Base-by-base conservation (phyloP, 2,113 vertebrate genomes). In the Cheilinus undulatus region DNA sequence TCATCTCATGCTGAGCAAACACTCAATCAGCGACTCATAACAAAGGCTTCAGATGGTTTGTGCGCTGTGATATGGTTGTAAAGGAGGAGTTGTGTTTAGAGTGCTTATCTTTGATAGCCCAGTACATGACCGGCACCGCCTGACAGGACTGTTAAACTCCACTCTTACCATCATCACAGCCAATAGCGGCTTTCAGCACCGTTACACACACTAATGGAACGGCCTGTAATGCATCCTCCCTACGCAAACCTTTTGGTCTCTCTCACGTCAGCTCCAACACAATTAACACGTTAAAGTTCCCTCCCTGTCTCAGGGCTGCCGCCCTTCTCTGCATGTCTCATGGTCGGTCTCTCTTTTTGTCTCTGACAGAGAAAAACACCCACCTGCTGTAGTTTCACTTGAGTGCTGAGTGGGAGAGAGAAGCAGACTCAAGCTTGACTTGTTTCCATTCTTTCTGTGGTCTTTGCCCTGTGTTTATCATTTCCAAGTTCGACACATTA, bases 141-240 rank as follows among this genome's bases (percentile, higher is more conserved):
- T 72, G 84, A 81, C 82, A 72, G 72, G 64, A 34, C 75, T 76
- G 72, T 89, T 92, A 83, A 83, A 88, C 82, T 86, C 82, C 83
- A 71, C 84, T 83, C 80, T 70, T 54, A 75, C 78, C 26, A 56
- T 60, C 73, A 85, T 77, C 66, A 58, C 42, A 69, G 85, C 83
- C 84, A 90, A 59, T 80, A 71, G 82, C 73, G 75, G 64, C 87
- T 90, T 88, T 89, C 86, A 86, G 87, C 89, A 68, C 78, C 84
- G 89, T 92, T 88, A 90, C 87, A 82, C 90, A 77, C 86, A 50
- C 81, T 86, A 88, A 90, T 89, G 83, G 84, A 88, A 87, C 49
- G 58, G 80, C 71, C 69, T 79, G 78, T 72, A 72, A 88, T 88
- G 83, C 79, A 83, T 86, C 85, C 86, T 84, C 80, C 84, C 78